Conservation (phyloP, 2,888 invertebrate species). For the Epinotia ramella region DNA sequence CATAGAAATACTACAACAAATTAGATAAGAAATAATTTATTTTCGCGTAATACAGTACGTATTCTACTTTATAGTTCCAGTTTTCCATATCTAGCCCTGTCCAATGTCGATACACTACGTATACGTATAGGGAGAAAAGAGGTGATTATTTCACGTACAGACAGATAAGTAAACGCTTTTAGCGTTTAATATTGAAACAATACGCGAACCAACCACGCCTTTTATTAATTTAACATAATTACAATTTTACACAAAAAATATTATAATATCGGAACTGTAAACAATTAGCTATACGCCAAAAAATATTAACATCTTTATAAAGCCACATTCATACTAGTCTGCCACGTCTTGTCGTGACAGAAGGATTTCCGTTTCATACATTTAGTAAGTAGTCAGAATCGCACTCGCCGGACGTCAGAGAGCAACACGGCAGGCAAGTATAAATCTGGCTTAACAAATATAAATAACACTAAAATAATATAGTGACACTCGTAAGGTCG, state of each 20-base stretch:
- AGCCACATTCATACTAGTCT: too few relatives aligned
- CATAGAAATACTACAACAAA: too few relatives aligned
- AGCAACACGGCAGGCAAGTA: too few relatives aligned
- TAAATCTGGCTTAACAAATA: background rate
- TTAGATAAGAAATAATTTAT: too few relatives aligned
- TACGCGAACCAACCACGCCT: constrained; percentile 13
- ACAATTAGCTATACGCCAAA: constrained; percentile 16
- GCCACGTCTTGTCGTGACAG: too few relatives aligned
- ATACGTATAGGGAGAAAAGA: background rate
- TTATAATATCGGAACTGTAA: constrained; percentile 34
- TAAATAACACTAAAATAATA: constrained; percentile 20
- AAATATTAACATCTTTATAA: constrained; percentile 29
- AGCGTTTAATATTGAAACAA: constrained; percentile 19
- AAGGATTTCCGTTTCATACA: too few relatives aligned
- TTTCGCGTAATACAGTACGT: too few relatives aligned
- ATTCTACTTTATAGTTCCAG: too few relatives aligned
- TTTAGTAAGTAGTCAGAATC: too few relatives aligned
- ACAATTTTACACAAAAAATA: constrained; percentile 18
- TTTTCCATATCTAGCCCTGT: constrained; percentile 2
- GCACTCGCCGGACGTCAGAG: too few relatives aligned
- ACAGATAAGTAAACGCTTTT: constrained; percentile 10
- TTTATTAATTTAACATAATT: constrained; percentile 11
- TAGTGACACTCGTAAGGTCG: background rate
- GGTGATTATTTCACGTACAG: constrained; percentile 3
- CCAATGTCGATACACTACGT: constrained; percentile 6